These are phyloP conservation scores for Oreochromis spilurus DNA, from an alignment of 2,113 vertebrate species.

Conservation along the genomic window DNA sequence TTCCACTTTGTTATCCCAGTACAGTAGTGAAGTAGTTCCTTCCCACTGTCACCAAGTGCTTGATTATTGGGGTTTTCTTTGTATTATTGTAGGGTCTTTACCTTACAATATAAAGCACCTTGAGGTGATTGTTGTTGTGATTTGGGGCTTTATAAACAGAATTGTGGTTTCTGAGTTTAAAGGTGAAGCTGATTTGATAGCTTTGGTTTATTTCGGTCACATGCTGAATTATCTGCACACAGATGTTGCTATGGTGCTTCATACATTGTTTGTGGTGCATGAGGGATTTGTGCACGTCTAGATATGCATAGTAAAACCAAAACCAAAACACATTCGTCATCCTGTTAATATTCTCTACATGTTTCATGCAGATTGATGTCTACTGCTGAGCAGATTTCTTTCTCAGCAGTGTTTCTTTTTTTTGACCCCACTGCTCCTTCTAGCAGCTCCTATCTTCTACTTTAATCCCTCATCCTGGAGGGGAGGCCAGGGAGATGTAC, in stretches of 20 bases:
- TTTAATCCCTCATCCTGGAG: slow-evolving; percentile 31
- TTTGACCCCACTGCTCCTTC: slow-evolving; percentile 13
- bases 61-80: neutral
- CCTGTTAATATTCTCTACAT: neutral
- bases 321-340: neutral
- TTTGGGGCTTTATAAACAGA: neutral
- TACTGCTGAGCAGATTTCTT: neutral
- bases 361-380: slow-evolving; percentile 5
- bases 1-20: no score
- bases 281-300: neutral
- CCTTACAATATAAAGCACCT: neutral
- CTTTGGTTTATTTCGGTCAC: neutral
- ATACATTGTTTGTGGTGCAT: neutral
- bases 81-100: neutral
- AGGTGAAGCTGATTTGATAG: neutral
- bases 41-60: neutral
- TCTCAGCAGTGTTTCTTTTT: neutral
- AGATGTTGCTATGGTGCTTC: neutral
- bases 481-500: neutral
- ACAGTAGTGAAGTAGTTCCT: neutral
- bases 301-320: neutral
- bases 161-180: neutral
- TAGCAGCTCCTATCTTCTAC: neutral
- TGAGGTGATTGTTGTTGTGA: neutral
- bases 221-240: neutral